Evolutionary conservation across 2,888 invertebrate species (phyloP).

Genomic region (Trissolcus japonicus): DNA sequence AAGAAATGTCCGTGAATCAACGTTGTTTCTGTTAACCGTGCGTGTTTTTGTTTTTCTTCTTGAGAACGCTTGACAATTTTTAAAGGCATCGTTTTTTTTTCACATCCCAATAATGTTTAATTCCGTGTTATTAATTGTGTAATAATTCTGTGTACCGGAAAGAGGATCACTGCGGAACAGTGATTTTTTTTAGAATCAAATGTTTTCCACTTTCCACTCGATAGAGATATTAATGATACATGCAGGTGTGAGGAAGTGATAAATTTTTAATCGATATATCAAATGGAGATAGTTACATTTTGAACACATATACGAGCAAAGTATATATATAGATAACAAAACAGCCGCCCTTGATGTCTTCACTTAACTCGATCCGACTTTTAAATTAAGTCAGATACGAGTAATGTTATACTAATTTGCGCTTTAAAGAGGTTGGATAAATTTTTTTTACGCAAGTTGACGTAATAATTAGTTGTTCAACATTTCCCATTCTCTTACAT

Average conservation of each 20-base stretch:
- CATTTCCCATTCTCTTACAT: too few relatives aligned
- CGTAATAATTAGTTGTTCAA: too few relatives aligned
- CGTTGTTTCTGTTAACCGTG: conserved; percentile 27
- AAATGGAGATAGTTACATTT: conserved; percentile 14
- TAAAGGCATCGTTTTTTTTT: conserved; percentile 5
- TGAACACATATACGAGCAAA: conserved; percentile 2
- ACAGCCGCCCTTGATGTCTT: conserved; percentile 38
- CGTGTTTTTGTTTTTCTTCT: conserved; percentile 21
- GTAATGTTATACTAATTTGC: conserved; percentile 20
- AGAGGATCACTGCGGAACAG: too few relatives aligned
- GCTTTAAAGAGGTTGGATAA: background rate
- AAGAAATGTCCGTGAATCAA: conserved; percentile 47
- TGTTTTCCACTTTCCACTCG: too few relatives aligned
- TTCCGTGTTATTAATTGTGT: conserved; percentile 2
- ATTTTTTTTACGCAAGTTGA: too few relatives aligned
- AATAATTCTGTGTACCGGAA: too few relatives aligned
- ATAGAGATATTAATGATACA: too few relatives aligned
- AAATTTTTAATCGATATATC: conserved; percentile 42
- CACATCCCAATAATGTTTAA: background rate
- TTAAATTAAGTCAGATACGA: conserved; percentile 32
- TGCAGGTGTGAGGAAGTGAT: conserved; percentile 20
- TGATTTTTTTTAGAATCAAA: too few relatives aligned
- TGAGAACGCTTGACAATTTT: conserved; percentile 3
- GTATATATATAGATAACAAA: conserved; percentile 32
- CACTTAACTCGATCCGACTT: conserved; percentile 19